Evolutionary conservation across 2,797 vertebrate species (phyloP).

Genomic region (Zenarchopterus dispar): DNA sequence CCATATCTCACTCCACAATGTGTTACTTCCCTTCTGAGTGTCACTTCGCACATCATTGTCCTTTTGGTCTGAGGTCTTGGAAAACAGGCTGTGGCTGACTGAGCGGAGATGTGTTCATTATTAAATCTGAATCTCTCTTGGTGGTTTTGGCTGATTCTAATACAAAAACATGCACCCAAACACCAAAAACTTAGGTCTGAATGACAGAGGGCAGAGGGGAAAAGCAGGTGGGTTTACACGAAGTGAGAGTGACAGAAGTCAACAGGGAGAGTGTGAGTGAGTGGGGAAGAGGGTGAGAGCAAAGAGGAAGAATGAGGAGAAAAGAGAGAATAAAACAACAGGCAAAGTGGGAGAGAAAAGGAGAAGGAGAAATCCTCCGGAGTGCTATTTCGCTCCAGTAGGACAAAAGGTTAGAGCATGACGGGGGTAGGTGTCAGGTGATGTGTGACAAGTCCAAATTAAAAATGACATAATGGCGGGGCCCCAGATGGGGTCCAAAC

Average conservation of each 20-base stretch:
- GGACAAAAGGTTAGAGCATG: conserved; percentile 83
- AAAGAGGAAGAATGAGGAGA: conserved; percentile 24
- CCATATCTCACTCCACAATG: conserved; percentile 62
- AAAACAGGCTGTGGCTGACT: conserved; percentile 56
- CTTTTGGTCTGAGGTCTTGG: conserved; percentile 55
- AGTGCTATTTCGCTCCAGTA: conserved; percentile 68
- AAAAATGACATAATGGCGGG: conserved; percentile 83
- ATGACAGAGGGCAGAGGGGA: conserved; percentile 46
- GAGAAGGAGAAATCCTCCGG: conserved; percentile 63
- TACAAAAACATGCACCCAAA: conserved; percentile 6
- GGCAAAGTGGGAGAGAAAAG: conserved; percentile 65
- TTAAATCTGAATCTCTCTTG: conserved; percentile 34
- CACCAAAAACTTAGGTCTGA: conserved; percentile 31
- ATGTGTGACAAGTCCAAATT: conserved; percentile 84
- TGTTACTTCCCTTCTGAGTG: conserved; percentile 62
- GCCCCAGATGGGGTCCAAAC: conserved; percentile 72
- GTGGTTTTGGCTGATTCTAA: conserved; percentile 25
- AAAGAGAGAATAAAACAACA: conserved; percentile 71
- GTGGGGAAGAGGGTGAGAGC: conserved; percentile 43
- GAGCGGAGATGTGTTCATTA: conserved; percentile 57
- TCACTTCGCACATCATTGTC: conserved; percentile 61
- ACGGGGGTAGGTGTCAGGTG: conserved; percentile 83
- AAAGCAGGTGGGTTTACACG: conserved; percentile 63
- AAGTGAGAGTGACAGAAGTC: conserved; percentile 52
- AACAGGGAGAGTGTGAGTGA: conserved; percentile 41